Base-by-base conservation (phyloP, 2,888 invertebrate species). In the Chaetogeoica ovagalla region DNA sequence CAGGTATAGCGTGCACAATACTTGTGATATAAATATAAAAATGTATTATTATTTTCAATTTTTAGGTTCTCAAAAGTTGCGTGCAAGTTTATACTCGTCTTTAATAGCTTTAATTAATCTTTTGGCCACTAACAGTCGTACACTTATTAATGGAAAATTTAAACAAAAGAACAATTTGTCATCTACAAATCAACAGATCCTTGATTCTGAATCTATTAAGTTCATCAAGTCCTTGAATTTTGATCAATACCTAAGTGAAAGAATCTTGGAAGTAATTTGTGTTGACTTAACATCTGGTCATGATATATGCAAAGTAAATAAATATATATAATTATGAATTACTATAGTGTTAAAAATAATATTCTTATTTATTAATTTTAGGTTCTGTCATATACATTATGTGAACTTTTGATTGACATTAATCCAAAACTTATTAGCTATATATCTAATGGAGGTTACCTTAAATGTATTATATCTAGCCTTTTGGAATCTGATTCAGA, bases 251-350 rank as follows among this genome's bases (percentile, higher is more conserved):
- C 94, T 94, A 84, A 95, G 95, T 0, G 93, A 94, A 83, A 91
- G 92, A 84, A 86, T 96, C 69, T 91, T 95, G 85, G 92, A 94
- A 83, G 91, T 91, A 57, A 86, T 96, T 75, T 95, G 95, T 83
- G 91, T 94, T 76, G 96, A 97, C 86, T 94, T 94, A 82, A 93
- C 94, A 15, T 93, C 94, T 1, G 95, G 95, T 0, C 95, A 95
- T 85, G 94, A 96, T 84, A 92, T 97, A 17, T 94, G 94, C 85
- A 91, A 94, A 85, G 88, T 88, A 82, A 21, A 19, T 65, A 17
- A 19, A 23, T 57, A 2, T 7, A 39, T 57, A 39, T 43, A 8
- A 57, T 55, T 21, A 5, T 21, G 15, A 69, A 62, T 52, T 43
- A 1, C 13, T n/a, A 19, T 63, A 6, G 0, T 69, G 57, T 70